phyloP scores from a whole-genome alignment of 2,113 vertebrate species.

The Collichthys lucidus region DNA sequence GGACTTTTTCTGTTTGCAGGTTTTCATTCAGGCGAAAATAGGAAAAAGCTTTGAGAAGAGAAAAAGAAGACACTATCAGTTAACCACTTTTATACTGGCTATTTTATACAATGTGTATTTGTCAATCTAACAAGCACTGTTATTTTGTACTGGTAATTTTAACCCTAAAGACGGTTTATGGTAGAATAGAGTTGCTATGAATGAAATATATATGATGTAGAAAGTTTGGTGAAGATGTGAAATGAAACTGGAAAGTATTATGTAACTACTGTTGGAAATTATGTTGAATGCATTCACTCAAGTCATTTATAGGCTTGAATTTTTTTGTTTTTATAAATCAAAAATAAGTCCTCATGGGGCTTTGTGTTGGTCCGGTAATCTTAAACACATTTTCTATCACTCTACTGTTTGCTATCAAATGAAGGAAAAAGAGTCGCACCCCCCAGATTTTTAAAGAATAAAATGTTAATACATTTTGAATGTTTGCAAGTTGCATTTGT shows the following conservation, averaged over 20 bases:
- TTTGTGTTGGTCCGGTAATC: constrained; percentile 2
- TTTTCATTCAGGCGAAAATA: constrained; percentile 85
- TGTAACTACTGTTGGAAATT: constrained; percentile 23
- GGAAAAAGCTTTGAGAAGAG: constrained; percentile 31
- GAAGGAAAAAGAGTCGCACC: neutral
- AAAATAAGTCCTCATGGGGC: neutral
- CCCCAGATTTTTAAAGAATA: neutral
- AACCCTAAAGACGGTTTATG: constrained; percentile 15
- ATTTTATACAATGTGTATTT: constrained; percentile 11
- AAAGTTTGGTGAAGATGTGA: constrained; percentile 20
- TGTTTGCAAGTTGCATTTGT: neutral
- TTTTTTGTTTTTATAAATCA: neutral
- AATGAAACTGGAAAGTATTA: constrained; percentile 73
- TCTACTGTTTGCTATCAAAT: constrained; percentile 2
- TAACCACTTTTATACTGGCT: constrained; percentile 58
- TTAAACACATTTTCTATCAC: constrained; percentile 6
- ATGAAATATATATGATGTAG: constrained; percentile 19
- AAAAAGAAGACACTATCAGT: constrained; percentile 33
- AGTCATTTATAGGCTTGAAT: constrained; percentile 23
- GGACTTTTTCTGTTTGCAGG: constrained; percentile 68
- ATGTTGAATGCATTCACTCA: constrained; percentile 8
- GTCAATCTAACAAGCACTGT: constrained; percentile 54
- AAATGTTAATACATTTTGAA: neutral
- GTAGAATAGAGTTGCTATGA: neutral
- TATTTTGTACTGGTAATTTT: constrained; percentile 51